Evolutionary conservation across 1,140 invertebrate species (phyloP), one percentile per base, ranked within the genome.

Genomic region (Calosoma granatense): DNA sequence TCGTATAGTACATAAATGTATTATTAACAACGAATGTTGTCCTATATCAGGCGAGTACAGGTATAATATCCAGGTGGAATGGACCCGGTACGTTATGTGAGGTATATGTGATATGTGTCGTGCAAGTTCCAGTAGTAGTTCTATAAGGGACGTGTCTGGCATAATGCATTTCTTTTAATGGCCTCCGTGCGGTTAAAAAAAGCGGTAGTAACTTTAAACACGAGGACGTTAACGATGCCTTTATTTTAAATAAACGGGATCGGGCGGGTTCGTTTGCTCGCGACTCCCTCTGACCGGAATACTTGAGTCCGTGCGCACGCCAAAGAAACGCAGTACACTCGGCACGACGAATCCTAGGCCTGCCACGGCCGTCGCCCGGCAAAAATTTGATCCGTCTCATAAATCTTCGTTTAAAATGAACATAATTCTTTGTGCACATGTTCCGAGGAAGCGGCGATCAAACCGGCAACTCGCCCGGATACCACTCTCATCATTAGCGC

Each of bases 401-500:
- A 47, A 47, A 47, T 47, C 41, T 17, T 47, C 15, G 9, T 17
- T 30, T 14, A 30, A 30, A 30, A 30, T 30, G 26, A 30, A 47
- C 41, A 47, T 47, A 47, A 47, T 47, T 47, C 41, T 47, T 36
- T 47, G 41, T 36, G 26, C 26, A 36, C 9, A 17, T n/a, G n/a
- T n/a, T n/a, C n/a, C 41, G 41, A 17, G 9, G 15, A 17, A 9
- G 17, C 41, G 41, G 41, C 15, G 9, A 12, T 47, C 41, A 47
- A 47, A 12, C 9, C 41, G 41, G 26, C 26, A 14, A 30, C 26
- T 30, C 6, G 26, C 26, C n/a, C n/a, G n/a, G n/a, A n/a, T n/a
- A n/a, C n/a, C n/a, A n/a, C n/a, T 36, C 26, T 47, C 41, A 47
- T 47, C 41, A 47, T 47, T 47, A 47, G 41, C 41, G 41, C 41